phyloP scores from a whole-genome alignment of 2,797 vertebrate species.

The Bradypus variegatus region DNA sequence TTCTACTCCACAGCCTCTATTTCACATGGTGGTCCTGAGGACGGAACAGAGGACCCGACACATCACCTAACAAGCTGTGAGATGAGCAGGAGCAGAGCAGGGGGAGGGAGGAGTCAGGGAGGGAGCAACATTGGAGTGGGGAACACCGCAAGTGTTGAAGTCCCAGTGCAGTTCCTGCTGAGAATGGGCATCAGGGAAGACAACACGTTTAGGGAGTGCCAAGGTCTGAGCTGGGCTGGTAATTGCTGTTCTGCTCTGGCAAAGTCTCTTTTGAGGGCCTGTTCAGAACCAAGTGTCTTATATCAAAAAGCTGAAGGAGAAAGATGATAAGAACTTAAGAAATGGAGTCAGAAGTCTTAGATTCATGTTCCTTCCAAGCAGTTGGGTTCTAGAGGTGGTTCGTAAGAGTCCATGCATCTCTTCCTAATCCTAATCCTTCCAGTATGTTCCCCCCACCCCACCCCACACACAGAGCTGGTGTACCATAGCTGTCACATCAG shows the following conservation, averaged over 20 bases:
- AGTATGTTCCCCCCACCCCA: too few species aligned
- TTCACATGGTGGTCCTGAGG: neutral
- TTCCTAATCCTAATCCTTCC: neutral
- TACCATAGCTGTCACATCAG: neutral
- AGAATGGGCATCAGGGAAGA: neutral
- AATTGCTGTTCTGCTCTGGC: neutral
- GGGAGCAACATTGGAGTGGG: neutral
- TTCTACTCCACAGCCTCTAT: neutral
- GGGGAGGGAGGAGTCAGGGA: neutral
- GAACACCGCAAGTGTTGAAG: neutral
- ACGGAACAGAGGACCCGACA: neutral
- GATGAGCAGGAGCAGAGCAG: neutral
- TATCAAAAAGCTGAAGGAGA: neutral
- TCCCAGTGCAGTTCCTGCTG: neutral
- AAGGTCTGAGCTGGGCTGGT: neutral
- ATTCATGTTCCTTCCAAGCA: neutral
- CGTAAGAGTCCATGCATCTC: neutral
- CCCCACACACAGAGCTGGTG: neutral
- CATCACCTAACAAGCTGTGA: neutral
- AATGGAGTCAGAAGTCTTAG: neutral
- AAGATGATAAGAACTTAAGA: neutral
- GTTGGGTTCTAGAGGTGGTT: neutral
- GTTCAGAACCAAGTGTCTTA: neutral
- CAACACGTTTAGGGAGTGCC: accelerated
- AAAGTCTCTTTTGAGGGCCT: neutral